A percentile compares a stretch with the other conserved stretches of the same genome.
phyloP scores from a whole-genome alignment of 2,888 invertebrate genomes.

The Caenorhabditis sp. region DNA sequence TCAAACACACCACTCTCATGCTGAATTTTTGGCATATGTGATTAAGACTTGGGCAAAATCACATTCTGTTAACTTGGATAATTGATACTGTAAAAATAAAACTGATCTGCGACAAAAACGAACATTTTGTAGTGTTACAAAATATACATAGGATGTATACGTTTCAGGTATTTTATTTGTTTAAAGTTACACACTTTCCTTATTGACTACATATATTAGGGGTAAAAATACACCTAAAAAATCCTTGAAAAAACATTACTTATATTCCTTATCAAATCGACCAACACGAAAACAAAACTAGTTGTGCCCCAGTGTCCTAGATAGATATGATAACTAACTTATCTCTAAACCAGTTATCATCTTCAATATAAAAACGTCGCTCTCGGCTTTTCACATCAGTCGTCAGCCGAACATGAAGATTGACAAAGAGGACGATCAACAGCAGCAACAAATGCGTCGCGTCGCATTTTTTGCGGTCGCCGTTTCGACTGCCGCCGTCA shows the following conservation, averaged over 20 bases:
- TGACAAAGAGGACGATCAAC: slow-evolving; percentile 46
- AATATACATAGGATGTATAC: too few relatives aligned
- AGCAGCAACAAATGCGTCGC: slow-evolving; percentile 65
- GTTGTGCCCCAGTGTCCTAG: slow-evolving; percentile 31
- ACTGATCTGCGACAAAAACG: too few relatives aligned
- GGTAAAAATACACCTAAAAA: slow-evolving; percentile 19
- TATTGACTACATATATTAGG: too few relatives aligned
- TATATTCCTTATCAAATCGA: background rate
- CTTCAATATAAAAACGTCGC: background rate
- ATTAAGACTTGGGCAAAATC: slow-evolving; percentile 27
- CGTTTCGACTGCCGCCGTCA: slow-evolving; percentile 69
- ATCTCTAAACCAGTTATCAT: slow-evolving; percentile 2
- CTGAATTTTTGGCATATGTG: slow-evolving; percentile 24
- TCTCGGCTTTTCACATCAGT: slow-evolving; percentile 13
- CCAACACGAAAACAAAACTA: background rate
- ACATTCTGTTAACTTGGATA: slow-evolving; percentile 5
- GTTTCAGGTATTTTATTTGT: too few relatives aligned
- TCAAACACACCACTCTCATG: slow-evolving; percentile 32
- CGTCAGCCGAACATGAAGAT: slow-evolving; percentile 48
- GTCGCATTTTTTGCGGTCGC: slow-evolving; percentile 70
- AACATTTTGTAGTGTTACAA: too few relatives aligned
- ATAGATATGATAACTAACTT: slow-evolving; percentile 7
- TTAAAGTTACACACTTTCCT: too few relatives aligned
- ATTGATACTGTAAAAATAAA: slow-evolving; percentile 5
- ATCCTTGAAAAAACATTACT: background rate